Base-by-base conservation (phyloP, 2,888 invertebrate genomes). In the Sarcophaga caerulescens region DNA sequence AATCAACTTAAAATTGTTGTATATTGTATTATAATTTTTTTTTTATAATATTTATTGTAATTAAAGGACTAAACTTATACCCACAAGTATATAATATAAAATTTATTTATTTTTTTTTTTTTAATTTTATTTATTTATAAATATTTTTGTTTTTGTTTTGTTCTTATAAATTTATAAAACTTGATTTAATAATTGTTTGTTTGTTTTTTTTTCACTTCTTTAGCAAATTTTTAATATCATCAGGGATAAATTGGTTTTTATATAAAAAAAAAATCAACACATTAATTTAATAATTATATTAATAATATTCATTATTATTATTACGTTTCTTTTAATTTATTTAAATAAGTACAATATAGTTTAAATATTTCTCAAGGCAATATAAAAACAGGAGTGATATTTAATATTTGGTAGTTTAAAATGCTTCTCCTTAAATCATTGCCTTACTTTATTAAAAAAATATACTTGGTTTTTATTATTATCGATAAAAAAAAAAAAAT, bases 311-410 rank as follows among this genome's bases (percentile, higher is more conserved):
- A 57, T 19, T 14, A 21, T 19, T 44, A 52, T 6, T 11, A 60
- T 65, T 63, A 45, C 35, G 23, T 71, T 52, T 60, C 25, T 44
- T 70, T 63, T 12, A 1, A 60, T 45, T 66, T 44, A 17, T 60
- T 68, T 62, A 52, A 57, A 62, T 81, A 81, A 81, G 81, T 81
- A 81, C 81, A 81, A 75, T 81, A 63, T 17, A 63, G 23, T 63
- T 6, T 25, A 14, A n/a, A n/a, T 10, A 23, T 70, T 35, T 81
- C 35, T 35, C 10, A 35, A 35, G 35, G 35, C 35, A 35, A 69
- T 81, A 75, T 69, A 68, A 68, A 69, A 69, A 69, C 44, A 75
- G 73, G 10, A 66, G 59, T 65, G 45, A 57, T 63, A 60, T 63
- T 65, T 35, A 59, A 57, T 59, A 65, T 65, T 59, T 65, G 17